Percentiles rank a stretch among this genome's conserved stretches.
These are phyloP conservation scores for Enteromius afrohamiltoni DNA, from an alignment of 2,797 vertebrate genomes.

Conservation along the genomic window DNA sequence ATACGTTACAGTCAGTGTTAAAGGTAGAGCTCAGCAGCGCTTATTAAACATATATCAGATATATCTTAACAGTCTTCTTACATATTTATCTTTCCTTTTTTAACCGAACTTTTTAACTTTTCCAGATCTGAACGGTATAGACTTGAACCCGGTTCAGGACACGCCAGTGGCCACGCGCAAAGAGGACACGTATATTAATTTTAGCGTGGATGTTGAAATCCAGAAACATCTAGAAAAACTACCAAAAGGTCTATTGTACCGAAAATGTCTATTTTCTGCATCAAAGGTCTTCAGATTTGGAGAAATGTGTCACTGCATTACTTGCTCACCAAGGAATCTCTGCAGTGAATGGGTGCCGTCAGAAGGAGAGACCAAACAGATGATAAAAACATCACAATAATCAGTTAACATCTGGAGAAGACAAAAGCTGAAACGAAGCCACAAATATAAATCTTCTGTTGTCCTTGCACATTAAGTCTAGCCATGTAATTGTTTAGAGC, in stretches of 20 bases:
- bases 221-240: slow-evolving; percentile 96
- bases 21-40: slow-evolving; percentile 79
- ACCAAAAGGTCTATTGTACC: slow-evolving; percentile 86
- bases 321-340: too few species aligned
- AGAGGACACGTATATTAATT: slow-evolving; percentile 96
- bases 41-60: too few species aligned
- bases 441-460: too few species aligned
- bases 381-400: neutral
- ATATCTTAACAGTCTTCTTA: neutral
- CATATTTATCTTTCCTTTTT: too few species aligned
- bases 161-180: slow-evolving; percentile 93
- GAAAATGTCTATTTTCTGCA: neutral
- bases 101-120: too few species aligned
- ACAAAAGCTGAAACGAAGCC: neutral
- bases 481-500: too few species aligned
- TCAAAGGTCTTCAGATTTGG: neutral
- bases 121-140: slow-evolving; percentile 91
- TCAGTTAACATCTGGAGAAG: neutral
- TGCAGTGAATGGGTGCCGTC: neutral
- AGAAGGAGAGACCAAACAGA: neutral
- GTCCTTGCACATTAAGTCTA: too few species aligned
- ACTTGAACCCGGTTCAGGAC: slow-evolving; percentile 94
- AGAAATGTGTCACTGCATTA: neutral
- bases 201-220: slow-evolving; percentile 94
- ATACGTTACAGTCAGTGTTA: slow-evolving; percentile 96